phyloP scores from a whole-genome alignment of 2,797 vertebrate genomes.

The Choloepus didactylus region DNA sequence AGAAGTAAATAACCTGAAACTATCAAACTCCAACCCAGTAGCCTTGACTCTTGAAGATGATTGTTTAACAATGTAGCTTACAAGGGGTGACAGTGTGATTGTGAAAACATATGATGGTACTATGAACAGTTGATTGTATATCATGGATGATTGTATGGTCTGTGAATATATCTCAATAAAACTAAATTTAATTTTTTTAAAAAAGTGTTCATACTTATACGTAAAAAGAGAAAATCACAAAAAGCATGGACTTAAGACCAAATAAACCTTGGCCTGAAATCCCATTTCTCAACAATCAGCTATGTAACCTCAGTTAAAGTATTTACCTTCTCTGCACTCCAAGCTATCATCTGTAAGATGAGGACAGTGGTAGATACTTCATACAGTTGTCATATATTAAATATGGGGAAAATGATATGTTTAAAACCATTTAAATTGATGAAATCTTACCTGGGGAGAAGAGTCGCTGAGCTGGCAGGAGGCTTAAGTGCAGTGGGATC shows the following conservation, averaged over 20 bases:
- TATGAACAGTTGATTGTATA: too few relatives aligned
- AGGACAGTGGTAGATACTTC: neutral
- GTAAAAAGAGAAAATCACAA: neutral
- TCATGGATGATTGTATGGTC: too few relatives aligned
- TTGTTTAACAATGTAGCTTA: too few relatives aligned
- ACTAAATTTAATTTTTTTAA: too few relatives aligned
- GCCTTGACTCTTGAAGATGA: too few relatives aligned
- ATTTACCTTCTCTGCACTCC: neutral
- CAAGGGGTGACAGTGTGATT: too few relatives aligned
- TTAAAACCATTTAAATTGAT: conserved; percentile 40
- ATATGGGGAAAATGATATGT: neutral
- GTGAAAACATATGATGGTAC: too few relatives aligned
- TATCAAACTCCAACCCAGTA: too few relatives aligned
- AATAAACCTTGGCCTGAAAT: neutral
- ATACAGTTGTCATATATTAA: neutral
- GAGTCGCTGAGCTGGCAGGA: neutral
- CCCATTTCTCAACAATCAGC: neutral
- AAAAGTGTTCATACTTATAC: neutral
- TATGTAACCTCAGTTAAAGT: neutral
- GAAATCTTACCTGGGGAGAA: neutral
- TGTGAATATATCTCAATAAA: too few relatives aligned
- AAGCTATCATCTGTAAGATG: neutral
- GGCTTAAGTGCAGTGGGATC: neutral
- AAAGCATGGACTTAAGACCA: neutral
- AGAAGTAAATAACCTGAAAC: too few relatives aligned